Percentiles rank a stretch among this genome's conserved stretches.
Conservation (phyloP, 35 echinoderm and acorn worm genomes). For the Amphiura filiformis region DNA sequence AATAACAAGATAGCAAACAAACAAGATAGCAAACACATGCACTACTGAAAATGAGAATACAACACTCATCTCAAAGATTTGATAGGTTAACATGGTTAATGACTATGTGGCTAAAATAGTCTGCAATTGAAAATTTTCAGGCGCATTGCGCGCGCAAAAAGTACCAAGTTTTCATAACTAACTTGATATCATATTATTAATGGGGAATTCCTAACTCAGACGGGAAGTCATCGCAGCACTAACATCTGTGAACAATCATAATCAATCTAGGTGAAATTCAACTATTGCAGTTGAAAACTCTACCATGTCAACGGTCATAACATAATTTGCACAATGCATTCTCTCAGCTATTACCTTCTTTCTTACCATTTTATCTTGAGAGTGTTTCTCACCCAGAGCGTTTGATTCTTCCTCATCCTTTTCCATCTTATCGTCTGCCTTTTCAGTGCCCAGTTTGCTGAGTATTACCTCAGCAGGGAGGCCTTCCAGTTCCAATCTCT, state of each 20-base stretch:
- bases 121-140: too few species aligned
- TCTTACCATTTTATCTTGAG: neutral
- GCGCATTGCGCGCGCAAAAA: too few species aligned
- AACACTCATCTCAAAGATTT: neutral
- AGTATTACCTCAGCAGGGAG: neutral
- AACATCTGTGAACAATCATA: too few species aligned
- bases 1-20: neutral
- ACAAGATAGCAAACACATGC: neutral
- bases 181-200: too few species aligned
- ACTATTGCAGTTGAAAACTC: neutral
- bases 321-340: neutral
- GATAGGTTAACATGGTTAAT: neutral
- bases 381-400: neutral
- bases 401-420: neutral
- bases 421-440: neutral
- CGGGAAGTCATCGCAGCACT: too few species aligned
- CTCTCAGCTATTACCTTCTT: neutral
- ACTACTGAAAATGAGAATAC: neutral
- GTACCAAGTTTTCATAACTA: too few species aligned
- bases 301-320: neutral
- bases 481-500: neutral
- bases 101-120: neutral
- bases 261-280: too few species aligned
- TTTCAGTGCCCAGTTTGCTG: neutral
- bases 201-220: too few species aligned